These are phyloP conservation scores for Fragum fragum DNA, from an alignment of 2,888 invertebrate genomes.

Conservation along the genomic window DNA sequence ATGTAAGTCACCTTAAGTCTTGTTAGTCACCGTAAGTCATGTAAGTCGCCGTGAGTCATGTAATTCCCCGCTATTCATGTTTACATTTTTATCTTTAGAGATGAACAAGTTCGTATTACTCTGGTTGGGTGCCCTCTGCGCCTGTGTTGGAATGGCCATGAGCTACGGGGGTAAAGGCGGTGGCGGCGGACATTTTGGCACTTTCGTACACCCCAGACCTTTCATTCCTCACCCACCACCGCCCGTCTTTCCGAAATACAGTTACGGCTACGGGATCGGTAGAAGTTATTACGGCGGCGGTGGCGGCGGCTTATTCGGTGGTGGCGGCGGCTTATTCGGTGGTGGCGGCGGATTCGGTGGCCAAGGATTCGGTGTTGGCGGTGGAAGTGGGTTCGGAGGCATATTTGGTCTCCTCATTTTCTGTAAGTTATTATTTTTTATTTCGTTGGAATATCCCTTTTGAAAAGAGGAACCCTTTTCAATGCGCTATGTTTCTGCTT, in stretches of 20 bases:
- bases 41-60: too few species aligned
- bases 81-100: too few species aligned
- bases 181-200: neutral
- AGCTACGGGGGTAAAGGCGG: neutral
- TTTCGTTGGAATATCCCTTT: too few species aligned
- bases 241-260: neutral
- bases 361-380: neutral
- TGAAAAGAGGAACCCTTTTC: too few species aligned
- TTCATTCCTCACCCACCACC: neutral
- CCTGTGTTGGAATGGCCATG: conserved; percentile 13
- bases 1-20: too few species aligned
- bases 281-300: neutral
- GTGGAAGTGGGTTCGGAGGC: neutral
- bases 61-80: too few species aligned
- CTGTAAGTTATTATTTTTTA: conserved; percentile 20
- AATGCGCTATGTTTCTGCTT: too few species aligned
- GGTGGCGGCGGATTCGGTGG: neutral
- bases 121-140: neutral
- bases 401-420: conserved; percentile 16
- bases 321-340: neutral
- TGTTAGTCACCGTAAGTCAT: too few species aligned
- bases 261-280: conserved; percentile 3
- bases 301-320: neutral
- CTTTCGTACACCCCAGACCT: neutral
- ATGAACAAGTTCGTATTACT: conserved; percentile 15